A percentile compares a stretch with the other conserved stretches of the same genome.
phyloP scores from a whole-genome alignment of 2,888 invertebrate genomes.

The Eumerus sabulonum region DNA sequence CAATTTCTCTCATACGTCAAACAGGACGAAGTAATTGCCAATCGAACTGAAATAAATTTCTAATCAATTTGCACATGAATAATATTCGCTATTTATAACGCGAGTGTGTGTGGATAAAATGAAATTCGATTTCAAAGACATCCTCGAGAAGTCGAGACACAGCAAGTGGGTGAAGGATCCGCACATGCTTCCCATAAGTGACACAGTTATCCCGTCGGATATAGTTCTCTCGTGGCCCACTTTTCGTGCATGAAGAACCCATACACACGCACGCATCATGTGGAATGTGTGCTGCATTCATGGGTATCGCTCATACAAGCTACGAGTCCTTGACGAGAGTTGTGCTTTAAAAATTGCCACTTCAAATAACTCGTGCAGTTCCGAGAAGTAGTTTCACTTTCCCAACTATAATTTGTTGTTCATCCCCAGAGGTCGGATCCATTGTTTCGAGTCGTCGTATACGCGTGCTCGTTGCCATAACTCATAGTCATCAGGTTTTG shows the following conservation, averaged over 20 bases:
- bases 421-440: slow-evolving; percentile 35
- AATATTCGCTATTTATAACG: slow-evolving; percentile 49
- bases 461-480: slow-evolving; percentile 38
- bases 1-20: slow-evolving; percentile 46
- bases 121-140: slow-evolving; percentile 35
- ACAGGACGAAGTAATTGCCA: slow-evolving; percentile 30
- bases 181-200: slow-evolving; percentile 26
- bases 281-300: background rate
- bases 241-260: slow-evolving; percentile 36
- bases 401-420: slow-evolving; percentile 57
- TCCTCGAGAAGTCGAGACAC: slow-evolving; percentile 9
- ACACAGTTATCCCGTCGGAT: slow-evolving; percentile 27
- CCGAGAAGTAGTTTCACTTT: slow-evolving; percentile 46
- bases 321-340: background rate
- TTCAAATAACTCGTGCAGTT: slow-evolving; percentile 23
- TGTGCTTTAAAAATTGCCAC: slow-evolving; percentile 19
- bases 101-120: slow-evolving; percentile 12
- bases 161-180: slow-evolving; percentile 9
- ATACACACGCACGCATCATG: too few relatives aligned
- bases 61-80: slow-evolving; percentile 66
- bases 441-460: background rate
- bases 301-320: slow-evolving; percentile 5
- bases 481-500: slow-evolving; percentile 58
- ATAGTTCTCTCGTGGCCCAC: slow-evolving; percentile 43
- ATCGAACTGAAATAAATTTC: slow-evolving; percentile 62